Base-by-base conservation (phyloP, 1,140 invertebrate species). In the Formica selysi region DNA sequence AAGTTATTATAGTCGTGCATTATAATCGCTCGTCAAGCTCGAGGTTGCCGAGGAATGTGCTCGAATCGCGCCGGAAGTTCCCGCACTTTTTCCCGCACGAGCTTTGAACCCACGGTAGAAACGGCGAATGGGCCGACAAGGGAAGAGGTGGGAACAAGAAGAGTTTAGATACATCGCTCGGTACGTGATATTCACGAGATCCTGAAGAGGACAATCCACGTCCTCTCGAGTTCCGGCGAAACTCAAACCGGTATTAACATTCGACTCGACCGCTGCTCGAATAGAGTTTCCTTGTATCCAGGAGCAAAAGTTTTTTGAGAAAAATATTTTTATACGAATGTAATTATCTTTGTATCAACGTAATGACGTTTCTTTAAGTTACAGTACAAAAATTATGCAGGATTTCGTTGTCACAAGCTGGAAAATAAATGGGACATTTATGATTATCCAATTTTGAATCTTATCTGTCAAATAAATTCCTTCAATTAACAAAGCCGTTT, bases 21-120 rank as follows among this genome's bases (percentile, higher is more conserved):
- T 51, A 19, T 19, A 48, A 41, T 32, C 19, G n/a, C 41, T 26
- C 51, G 41, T 36, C 7, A 41, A 26, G 36, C 36, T 80, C 36
- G 48, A 51, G 7, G 38, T n/a, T 29, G 80, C 64, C 71, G 59
- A 65, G 88, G 86, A 90, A 88, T 90, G 81, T 54, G 64, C 81
- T 64, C 85, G 84, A 83, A 86, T 90, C 87, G 89, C 88, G 88
- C 92, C 93, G 92, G 93, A 93, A 93, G 91, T 93, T 92, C 88
- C 88, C 91, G 85, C 89, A 87, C 90, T 87, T 86, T 86, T 89
- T 88, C 85, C 62, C 83, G 81, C 76, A 83, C 86, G 90, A 91
- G 88, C 88, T 90, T 93, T 89, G 88, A 91, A 92, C 91, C 86
- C 89, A 74, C 79, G 80, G 84, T 57, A 86, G 84, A 65, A 83